Evolutionary conservation across 2,797 vertebrate species (phyloP).

Genomic region (Decapterus maruadsi): DNA sequence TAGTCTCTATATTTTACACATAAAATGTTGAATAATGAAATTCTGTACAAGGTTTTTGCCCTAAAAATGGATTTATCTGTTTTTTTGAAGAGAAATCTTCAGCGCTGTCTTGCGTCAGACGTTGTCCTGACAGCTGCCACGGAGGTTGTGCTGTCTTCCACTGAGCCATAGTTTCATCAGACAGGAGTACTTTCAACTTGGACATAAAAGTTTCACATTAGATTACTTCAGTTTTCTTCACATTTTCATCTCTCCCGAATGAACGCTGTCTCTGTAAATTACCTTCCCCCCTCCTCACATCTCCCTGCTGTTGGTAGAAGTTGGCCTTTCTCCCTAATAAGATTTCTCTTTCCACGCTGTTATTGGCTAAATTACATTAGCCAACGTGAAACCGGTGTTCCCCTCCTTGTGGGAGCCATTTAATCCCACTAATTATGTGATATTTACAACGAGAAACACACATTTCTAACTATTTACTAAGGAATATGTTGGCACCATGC

Average conservation of each 20-base stretch:
- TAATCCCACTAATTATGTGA: neutral
- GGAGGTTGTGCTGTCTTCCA: slow-evolving; percentile 40
- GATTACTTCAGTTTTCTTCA: slow-evolving; percentile 24
- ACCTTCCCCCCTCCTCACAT: neutral
- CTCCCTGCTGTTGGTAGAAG: slow-evolving; percentile 12
- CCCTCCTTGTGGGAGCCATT: slow-evolving; percentile 3
- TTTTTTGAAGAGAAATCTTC: slow-evolving; percentile 35
- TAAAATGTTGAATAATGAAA: slow-evolving; percentile 12
- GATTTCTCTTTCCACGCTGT: slow-evolving; percentile 19
- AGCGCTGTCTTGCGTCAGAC: slow-evolving; percentile 57
- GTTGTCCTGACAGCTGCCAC: slow-evolving; percentile 43
- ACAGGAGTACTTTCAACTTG: slow-evolving; percentile 47
- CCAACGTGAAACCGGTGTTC: slow-evolving; percentile 17
- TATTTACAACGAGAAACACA: neutral
- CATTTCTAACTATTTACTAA: neutral
- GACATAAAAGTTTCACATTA: slow-evolving; percentile 51
- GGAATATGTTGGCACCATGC: neutral
- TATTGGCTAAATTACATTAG: slow-evolving; percentile 13
- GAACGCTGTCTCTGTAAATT: slow-evolving; percentile 16
- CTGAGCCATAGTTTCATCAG: slow-evolving; percentile 59
- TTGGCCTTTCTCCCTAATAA: slow-evolving; percentile 19
- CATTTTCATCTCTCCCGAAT: slow-evolving; percentile 28
- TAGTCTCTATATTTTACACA: slow-evolving; percentile 3
- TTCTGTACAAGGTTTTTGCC: neutral
- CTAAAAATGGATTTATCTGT: slow-evolving; percentile 38